These are phyloP conservation scores for Mellivora capensis DNA, from an alignment of 2,113 vertebrate species.

Conservation along the genomic window DNA sequence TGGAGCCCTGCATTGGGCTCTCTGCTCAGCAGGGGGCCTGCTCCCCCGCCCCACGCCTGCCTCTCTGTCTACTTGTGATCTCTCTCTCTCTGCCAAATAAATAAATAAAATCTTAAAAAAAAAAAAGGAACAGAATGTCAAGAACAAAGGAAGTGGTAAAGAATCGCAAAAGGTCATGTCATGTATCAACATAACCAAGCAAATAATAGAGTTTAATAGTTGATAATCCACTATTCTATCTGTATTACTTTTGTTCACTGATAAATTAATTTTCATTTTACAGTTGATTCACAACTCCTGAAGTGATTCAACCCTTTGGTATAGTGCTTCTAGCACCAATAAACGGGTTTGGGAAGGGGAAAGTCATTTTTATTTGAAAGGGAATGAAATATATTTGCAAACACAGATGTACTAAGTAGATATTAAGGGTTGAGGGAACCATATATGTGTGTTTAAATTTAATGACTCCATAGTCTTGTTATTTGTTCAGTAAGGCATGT, in stretches of 20 bases:
- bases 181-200: neutral
- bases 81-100: no score
- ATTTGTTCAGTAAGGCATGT: neutral
- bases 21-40: no score
- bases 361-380: neutral
- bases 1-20: no score
- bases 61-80: no score
- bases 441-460: neutral
- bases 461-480: neutral
- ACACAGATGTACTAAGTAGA: neutral
- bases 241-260: neutral
- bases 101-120: no score
- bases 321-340: neutral
- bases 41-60: no score
- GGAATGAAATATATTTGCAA: neutral
- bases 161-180: neutral
- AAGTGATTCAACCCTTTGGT: neutral
- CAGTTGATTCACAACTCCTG: neutral
- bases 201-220: neutral
- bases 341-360: neutral
- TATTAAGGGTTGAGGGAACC: neutral
- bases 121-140: neutral
- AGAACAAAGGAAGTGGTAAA: neutral
- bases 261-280: conserved; percentile 28
- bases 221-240: neutral